Base-by-base conservation (phyloP, 2,888 invertebrate species). In the Pocota personata region DNA sequence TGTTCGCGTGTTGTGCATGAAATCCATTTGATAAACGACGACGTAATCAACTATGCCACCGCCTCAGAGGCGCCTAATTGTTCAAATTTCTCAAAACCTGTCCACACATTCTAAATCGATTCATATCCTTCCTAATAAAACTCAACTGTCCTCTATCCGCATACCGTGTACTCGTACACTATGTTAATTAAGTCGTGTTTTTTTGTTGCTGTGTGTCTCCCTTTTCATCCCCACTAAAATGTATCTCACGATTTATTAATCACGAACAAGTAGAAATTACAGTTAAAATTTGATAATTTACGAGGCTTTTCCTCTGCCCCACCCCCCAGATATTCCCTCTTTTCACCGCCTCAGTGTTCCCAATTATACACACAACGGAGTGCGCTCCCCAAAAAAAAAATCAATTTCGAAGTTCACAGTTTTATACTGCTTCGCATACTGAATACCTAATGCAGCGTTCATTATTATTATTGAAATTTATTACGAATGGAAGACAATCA, bases 401-500 rank as follows among this genome's bases (percentile, higher is more conserved):
- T 50, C 67, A 76, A 78, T 78, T 69, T 62, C 60, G 16, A 69
- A 77, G 50, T 48, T 71, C 57, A 78, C 69, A 62, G 71, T 62
- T 78, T 43, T 40, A 40, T 50, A 69, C 50, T 66, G 55, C 62
- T 55, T 60, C 62, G 64, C 64, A 72, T 55, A 37, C 62, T 55
- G 79, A 72, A 79, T 79, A 79, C 48, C 55, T 72, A 79, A 79
- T 66, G 64, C 62, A 62, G 77, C 77, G 27, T 32, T 14, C 27
- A 10, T 69, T 52, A 60, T 55, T 69, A 69, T 78, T 69, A 78
- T 78, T 78, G 60, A 69, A 78, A 78, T 78, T 69, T 78, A 79
- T 79, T 79, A 66, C 72, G 48, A 66, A 71, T 32, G 21, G 12
- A 12, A 48, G 48, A 58, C 57, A 35, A 58, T 43, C 32, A 4